phyloP scores from a whole-genome alignment of 2,797 vertebrate species.

The Neoniphon sammara region DNA sequence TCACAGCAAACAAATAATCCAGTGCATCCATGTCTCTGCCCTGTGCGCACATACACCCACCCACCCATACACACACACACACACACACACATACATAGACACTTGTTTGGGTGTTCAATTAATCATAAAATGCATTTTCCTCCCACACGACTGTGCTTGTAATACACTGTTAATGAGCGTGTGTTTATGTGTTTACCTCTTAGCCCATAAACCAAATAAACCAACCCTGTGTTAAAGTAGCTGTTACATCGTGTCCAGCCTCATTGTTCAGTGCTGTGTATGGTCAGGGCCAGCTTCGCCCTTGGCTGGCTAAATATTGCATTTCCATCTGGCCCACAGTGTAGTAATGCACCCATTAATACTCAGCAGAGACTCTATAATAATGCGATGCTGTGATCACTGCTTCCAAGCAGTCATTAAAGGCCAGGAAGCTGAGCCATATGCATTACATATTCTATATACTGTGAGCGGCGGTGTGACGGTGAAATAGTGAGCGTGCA shows the following conservation, averaged over 20 bases:
- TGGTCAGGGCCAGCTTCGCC: conserved; percentile 37
- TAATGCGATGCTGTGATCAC: conserved; percentile 33
- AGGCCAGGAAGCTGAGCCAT: conserved; percentile 26
- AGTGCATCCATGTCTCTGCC: neutral
- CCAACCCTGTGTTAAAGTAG: too few species aligned
- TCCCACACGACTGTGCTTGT: neutral
- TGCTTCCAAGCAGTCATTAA: conserved; percentile 61
- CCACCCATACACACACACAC: neutral
- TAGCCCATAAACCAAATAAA: conserved; percentile 46
- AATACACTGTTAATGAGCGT: conserved; percentile 28
- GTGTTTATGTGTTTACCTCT: conserved; percentile 53
- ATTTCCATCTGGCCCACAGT: conserved; percentile 50
- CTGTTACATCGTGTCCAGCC: conserved; percentile 46
- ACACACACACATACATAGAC: neutral
- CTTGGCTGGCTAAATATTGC: conserved; percentile 54
- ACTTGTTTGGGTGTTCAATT: neutral
- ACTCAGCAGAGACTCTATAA: conserved; percentile 58
- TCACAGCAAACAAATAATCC: neutral
- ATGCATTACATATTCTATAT: conserved; percentile 46
- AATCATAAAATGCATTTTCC: neutral
- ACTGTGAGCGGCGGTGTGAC: conserved; percentile 37
- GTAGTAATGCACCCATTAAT: conserved; percentile 70
- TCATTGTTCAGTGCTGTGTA: conserved; percentile 53
- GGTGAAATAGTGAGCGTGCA: conserved; percentile 26
- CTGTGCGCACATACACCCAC: neutral